Percentiles rank a stretch among this genome's conserved stretches.
These are phyloP conservation scores for Agrochola lota DNA, from an alignment of 2,888 invertebrate genomes.

Conservation along the genomic window DNA sequence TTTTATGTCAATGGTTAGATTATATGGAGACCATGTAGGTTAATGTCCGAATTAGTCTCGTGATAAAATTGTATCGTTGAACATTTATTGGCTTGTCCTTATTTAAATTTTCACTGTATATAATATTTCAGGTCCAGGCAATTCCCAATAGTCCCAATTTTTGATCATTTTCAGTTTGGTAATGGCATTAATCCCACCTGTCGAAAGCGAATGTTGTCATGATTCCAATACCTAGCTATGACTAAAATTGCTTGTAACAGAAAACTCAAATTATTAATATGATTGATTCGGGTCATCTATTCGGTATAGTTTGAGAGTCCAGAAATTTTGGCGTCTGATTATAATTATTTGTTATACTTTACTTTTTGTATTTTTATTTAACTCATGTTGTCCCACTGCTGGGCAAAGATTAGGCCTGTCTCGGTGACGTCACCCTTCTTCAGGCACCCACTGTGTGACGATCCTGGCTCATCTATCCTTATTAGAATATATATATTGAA, in stretches of 20 bases:
- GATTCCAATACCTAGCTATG: conserved; percentile 18
- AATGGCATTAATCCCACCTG: conserved; percentile 23
- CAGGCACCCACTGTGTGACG: neutral
- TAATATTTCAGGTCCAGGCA: neutral
- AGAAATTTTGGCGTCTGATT: conserved; percentile 1
- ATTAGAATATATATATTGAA: conserved; percentile 11
- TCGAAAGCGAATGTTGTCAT: conserved; percentile 35
- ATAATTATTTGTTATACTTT: neutral
- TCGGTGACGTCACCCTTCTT: neutral
- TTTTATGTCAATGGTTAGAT: neutral
- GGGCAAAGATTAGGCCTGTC: neutral
- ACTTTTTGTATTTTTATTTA: neutral
- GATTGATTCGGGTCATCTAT: conserved; percentile 10
- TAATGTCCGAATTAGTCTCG: neutral
- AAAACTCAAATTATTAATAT: conserved; percentile 28
- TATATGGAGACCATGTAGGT: neutral
- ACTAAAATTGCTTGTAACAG: conserved; percentile 16
- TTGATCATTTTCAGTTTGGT: conserved; percentile 21
- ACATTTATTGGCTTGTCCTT: neutral
- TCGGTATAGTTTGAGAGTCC: neutral
- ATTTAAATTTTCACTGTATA: neutral
- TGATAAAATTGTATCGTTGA: neutral
- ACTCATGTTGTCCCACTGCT: neutral
- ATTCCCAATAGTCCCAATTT: neutral
- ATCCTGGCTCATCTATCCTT: neutral